These are phyloP conservation scores for Fragum sueziense DNA, from an alignment of 2,888 invertebrate genomes.

Conservation along the genomic window DNA sequence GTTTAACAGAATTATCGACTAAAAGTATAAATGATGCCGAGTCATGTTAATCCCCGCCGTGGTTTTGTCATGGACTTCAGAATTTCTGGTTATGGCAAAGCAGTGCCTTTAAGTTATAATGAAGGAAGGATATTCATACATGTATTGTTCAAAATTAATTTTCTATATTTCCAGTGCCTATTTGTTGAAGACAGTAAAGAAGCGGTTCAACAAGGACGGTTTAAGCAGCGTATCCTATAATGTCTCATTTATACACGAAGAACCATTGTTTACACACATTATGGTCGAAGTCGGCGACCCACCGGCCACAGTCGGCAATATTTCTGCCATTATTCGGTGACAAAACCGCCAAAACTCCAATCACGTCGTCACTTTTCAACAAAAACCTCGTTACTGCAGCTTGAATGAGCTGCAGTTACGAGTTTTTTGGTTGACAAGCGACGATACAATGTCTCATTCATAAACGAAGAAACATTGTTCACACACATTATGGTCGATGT, in stretches of 20 bases:
- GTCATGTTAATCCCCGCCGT: too few species aligned
- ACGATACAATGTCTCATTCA: slow-evolving; percentile 86
- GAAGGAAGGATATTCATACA: neutral
- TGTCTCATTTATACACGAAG: slow-evolving; percentile 66
- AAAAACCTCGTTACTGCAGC: too few species aligned
- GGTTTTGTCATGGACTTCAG: too few species aligned
- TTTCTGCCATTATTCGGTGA: slow-evolving; percentile 15
- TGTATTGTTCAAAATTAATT: neutral
- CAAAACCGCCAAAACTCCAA: too few species aligned
- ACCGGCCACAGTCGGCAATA: slow-evolving; percentile 16
- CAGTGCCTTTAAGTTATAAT: too few species aligned
- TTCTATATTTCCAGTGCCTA: slow-evolving; percentile 89
- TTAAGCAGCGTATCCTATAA: slow-evolving; percentile 92
- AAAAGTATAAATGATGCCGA: too few species aligned
- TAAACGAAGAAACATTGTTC: slow-evolving; percentile 67
- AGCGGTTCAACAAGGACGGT: slow-evolving; percentile 92
- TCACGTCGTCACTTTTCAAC: too few species aligned
- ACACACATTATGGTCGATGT: slow-evolving; percentile 79
- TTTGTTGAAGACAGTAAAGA: slow-evolving; percentile 91
- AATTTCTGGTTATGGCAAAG: too few species aligned
- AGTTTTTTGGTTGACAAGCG: too few species aligned
- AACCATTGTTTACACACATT: slow-evolving; percentile 76
- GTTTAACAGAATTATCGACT: too few species aligned
- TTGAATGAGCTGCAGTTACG: too few species aligned
- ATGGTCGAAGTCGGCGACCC: slow-evolving; percentile 78